These are phyloP conservation scores for Aurelia aurita DNA, from an alignment of 30 jellyfish, hydroid and myxozoan genomes.

Conservation along the genomic window DNA sequence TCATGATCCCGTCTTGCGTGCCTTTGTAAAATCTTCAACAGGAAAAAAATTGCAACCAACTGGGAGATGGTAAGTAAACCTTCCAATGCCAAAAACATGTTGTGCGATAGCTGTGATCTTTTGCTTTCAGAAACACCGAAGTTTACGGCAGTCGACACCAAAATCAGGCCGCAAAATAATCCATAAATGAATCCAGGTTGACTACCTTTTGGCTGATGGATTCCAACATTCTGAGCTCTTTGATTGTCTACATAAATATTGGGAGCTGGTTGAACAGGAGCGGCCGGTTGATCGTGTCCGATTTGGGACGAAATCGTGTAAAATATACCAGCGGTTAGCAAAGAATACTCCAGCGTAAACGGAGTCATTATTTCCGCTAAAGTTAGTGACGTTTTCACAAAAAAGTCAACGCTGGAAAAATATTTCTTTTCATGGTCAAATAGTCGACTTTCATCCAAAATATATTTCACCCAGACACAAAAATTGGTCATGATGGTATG, in stretches of 20 bases:
- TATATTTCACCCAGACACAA: slow-evolving; percentile 16
- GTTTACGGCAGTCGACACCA: slow-evolving; percentile 8
- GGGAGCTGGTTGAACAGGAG: not conserved
- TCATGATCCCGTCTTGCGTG: not conserved
- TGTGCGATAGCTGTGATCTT: not conserved
- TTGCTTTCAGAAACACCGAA: slow-evolving; percentile 8
- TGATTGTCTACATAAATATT: not conserved
- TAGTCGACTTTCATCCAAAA: slow-evolving; percentile 8
- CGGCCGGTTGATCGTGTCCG: not conserved
- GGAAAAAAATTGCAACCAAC: not conserved
- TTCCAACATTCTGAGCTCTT: not conserved
- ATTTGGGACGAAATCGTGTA: slow-evolving; percentile 8
- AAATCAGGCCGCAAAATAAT: not conserved
- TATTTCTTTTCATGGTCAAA: not conserved
- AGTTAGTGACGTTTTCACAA: not conserved
- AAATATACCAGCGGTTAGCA: slow-evolving; percentile 31
- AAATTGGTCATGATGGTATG: slow-evolving; percentile 13
- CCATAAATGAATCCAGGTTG: slow-evolving; percentile 31
- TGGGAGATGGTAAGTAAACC: not conserved
- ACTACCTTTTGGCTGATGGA: not conserved
- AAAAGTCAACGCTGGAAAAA: not conserved
- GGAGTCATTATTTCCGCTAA: slow-evolving; percentile 14
- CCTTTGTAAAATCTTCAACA: not conserved
- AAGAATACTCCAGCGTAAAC: slow-evolving; percentile 30
- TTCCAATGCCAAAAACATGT: not conserved